Evolutionary conservation across 2,113 vertebrate species (phyloP).

Genomic region (Silurus glanis): DNA sequence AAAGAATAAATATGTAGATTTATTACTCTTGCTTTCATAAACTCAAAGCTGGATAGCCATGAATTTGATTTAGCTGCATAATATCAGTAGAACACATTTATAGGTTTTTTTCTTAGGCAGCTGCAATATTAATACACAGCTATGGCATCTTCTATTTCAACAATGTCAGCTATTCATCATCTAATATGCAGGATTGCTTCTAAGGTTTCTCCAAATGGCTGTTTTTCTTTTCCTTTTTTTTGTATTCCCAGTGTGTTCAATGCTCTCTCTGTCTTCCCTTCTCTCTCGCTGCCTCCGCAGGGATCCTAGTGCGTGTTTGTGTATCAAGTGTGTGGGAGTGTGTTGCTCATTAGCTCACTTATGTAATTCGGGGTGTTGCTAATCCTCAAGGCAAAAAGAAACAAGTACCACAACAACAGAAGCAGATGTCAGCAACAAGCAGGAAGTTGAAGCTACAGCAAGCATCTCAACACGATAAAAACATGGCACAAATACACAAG

Average conservation of each 20-base stretch:
- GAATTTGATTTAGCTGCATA: conserved; percentile 26
- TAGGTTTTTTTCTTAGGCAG: conserved; percentile 9
- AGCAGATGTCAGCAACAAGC: conserved; percentile 68
- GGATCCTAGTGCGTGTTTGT: conserved; percentile 61
- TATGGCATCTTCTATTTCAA: conserved; percentile 31
- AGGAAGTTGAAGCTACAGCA: conserved; percentile 41
- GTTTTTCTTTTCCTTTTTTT: neutral
- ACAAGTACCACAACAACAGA: conserved; percentile 72
- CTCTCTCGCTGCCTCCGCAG: conserved; percentile 58
- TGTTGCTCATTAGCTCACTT: conserved; percentile 74
- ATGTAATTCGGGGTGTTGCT: conserved; percentile 77
- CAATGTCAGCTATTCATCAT: conserved; percentile 38
- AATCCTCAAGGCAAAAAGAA: conserved; percentile 73
- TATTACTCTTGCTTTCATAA: conserved; percentile 28
- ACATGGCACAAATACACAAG: neutral
- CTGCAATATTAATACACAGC: conserved; percentile 34
- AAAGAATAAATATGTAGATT: conserved; percentile 22
- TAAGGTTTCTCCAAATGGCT: conserved; percentile 27
- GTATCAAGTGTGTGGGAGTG: conserved; percentile 37
- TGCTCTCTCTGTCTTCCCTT: conserved; percentile 5
- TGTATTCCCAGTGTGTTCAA: conserved; percentile 8
- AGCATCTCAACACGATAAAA: neutral
- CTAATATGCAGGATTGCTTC: conserved; percentile 33
- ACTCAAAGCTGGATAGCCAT: neutral
- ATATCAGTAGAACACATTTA: conserved; percentile 23